These are phyloP conservation scores for Steinernema scapterisci DNA, from an alignment of 2,888 invertebrate species.

Conservation along the genomic window DNA sequence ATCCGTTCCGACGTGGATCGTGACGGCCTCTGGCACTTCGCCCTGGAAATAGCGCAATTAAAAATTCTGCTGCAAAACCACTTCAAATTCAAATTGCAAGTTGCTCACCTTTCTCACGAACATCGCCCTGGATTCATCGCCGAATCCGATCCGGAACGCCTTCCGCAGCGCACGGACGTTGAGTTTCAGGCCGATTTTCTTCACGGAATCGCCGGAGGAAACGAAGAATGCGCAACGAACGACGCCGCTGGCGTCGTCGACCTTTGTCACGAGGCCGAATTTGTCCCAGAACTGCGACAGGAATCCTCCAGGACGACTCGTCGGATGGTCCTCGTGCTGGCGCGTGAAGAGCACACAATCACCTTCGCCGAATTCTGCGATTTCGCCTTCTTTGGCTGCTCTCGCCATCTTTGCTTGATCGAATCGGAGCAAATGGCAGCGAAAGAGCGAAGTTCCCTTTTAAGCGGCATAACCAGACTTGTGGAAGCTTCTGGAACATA, in stretches of 20 bases:
- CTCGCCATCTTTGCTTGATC: not conserved
- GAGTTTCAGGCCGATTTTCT: not conserved
- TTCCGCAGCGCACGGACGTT: not conserved
- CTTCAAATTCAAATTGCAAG: no score
- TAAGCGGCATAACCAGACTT: not conserved
- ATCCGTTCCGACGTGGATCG: not conserved
- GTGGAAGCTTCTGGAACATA: conserved; percentile 3
- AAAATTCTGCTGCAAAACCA: not conserved
- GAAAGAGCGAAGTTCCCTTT: not conserved
- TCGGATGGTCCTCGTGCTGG: not conserved
- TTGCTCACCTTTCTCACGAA: not conserved
- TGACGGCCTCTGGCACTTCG: not conserved
- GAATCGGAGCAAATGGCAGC: not conserved
- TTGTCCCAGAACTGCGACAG: conserved; percentile 29
- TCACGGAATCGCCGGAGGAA: not conserved
- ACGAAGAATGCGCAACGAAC: not conserved
- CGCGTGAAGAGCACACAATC: not conserved
- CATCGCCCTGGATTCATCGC: not conserved
- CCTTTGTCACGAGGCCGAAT: conserved; percentile 77
- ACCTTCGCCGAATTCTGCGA: not conserved
- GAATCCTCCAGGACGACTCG: conserved; percentile 9
- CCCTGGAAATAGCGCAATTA: not conserved
- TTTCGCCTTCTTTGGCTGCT: not conserved
- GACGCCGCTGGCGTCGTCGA: conserved; percentile 90
- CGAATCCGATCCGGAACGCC: not conserved